Base-by-base conservation (phyloP, 2,113 vertebrate genomes). In the Prionailurus bengalensis region DNA sequence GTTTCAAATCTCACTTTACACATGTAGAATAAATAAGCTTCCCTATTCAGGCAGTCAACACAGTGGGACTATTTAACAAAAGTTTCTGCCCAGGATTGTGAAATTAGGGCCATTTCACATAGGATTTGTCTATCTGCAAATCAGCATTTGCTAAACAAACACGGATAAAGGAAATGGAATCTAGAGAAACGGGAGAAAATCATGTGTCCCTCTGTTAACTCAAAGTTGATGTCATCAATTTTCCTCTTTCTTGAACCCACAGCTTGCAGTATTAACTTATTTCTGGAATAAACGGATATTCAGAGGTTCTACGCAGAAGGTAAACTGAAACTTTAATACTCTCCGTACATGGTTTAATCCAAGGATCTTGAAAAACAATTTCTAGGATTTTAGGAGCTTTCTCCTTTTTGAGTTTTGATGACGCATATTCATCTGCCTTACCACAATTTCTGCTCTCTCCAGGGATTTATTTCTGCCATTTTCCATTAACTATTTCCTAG, bases 61-160 rank as follows among this genome's bases (percentile, higher is more conserved):
- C 80, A 98, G 87, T 68, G n/a, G 6, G 61, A 87, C 2, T 94
- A 97, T 97, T 98, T 89, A 98, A 53, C 45, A 74, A 97, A 94
- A 7, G 58, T 23, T 95, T 14, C 5, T 36, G 5, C n/a, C 7
- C 13, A 91, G 19, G 21, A 79, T 0, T 63, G 53, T 76, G 92
- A 92, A 97, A 95, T 19, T 17, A 96, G 97, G 12, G 12, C 91
- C 88, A 48, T 96, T 92, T 93, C 42, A 94, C 0, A 0, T 88
- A 9, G 51, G 27, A 90, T 97, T 98, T 98, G 76, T 92, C 97
- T 63, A 97, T 88, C 70, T 97, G 86, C 74, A 95, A 31, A 70
- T 96, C 76, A 88, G 3, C 73, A 23, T 89, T 94, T 83, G 15
- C 53, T 87, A 78, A 96, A 94, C n/a, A 97, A 97, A 91, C 85